These are phyloP conservation scores for Agapostemon virescens DNA, from an alignment of 2,888 invertebrate genomes.

Conservation along the genomic window DNA sequence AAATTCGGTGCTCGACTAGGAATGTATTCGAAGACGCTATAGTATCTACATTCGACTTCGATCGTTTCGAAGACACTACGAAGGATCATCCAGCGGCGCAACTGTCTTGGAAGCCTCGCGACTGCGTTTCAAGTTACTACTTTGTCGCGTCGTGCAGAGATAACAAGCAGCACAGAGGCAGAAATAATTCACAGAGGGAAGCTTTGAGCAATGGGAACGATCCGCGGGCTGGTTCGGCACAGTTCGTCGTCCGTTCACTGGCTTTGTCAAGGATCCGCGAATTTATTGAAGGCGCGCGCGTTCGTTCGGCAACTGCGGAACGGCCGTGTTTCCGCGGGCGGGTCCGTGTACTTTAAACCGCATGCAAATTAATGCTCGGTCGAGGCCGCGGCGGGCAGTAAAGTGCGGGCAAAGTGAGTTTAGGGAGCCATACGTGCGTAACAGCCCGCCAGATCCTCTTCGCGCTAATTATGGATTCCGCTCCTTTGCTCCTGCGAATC, in stretches of 20 bases:
- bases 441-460: slow-evolving; percentile 27
- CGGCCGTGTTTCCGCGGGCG: slow-evolving; percentile 7
- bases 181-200: background rate
- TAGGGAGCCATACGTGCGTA: slow-evolving; percentile 38
- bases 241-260: background rate
- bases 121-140: background rate
- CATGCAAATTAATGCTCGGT: slow-evolving; percentile 48
- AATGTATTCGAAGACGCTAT: too few species aligned
- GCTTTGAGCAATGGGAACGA: background rate
- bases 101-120: background rate
- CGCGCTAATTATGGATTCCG: slow-evolving; percentile 45
- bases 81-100: background rate
- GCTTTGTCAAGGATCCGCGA: slow-evolving; percentile 18
- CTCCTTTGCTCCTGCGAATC: slow-evolving; percentile 7
- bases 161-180: background rate
- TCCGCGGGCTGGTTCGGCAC: background rate
- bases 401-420: slow-evolving; percentile 41
- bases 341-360: slow-evolving; percentile 42
- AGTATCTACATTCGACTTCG: background rate
- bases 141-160: background rate
- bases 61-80: background rate
- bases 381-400: slow-evolving; percentile 27
- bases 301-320: slow-evolving; percentile 8
- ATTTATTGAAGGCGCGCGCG: slow-evolving; percentile 33
- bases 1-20: too few species aligned